phyloP scores from a whole-genome alignment of 2,888 invertebrate genomes.

The Metallyticus violacea region DNA sequence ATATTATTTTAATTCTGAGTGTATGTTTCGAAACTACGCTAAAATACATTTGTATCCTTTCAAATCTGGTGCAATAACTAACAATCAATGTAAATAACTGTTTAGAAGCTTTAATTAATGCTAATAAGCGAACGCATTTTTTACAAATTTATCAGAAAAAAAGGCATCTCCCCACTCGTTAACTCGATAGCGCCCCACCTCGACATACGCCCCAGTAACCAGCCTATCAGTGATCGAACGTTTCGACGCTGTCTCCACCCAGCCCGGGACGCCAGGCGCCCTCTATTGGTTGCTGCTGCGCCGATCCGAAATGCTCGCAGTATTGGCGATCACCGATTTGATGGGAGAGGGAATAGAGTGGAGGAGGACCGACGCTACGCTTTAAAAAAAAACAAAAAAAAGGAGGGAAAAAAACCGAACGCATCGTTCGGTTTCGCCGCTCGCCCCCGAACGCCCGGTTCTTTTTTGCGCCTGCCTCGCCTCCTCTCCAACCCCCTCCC shows the following conservation, averaged over 20 bases:
- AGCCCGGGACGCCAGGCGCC: constrained; percentile 5
- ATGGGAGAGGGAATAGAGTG: constrained; percentile 13
- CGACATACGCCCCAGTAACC: constrained; percentile 8
- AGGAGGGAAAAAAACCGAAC: constrained; percentile 11
- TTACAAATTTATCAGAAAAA: background rate
- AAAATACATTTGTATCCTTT: no score
- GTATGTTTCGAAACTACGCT: no score
- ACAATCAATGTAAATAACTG: background rate
- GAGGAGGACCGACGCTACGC: background rate
- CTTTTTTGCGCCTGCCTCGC: constrained; percentile 1
- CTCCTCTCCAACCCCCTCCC: background rate
- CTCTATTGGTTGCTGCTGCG: constrained; percentile 27
- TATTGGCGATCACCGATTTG: constrained; percentile 33
- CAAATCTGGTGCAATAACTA: background rate
- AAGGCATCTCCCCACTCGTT: background rate
- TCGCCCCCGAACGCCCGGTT: background rate
- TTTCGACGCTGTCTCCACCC: constrained; percentile 23
- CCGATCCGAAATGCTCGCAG: constrained; percentile 23
- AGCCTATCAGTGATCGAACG: constrained; percentile 33
- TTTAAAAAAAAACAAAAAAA: background rate
- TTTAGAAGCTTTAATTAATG: background rate
- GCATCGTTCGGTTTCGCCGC: constrained; percentile 3
- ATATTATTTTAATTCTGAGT: no score
- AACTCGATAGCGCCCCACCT: constrained; percentile 1
- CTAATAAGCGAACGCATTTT: background rate